Evolutionary conservation across 1,140 invertebrate species (phyloP).

Genomic region (Aphis gossypii): DNA sequence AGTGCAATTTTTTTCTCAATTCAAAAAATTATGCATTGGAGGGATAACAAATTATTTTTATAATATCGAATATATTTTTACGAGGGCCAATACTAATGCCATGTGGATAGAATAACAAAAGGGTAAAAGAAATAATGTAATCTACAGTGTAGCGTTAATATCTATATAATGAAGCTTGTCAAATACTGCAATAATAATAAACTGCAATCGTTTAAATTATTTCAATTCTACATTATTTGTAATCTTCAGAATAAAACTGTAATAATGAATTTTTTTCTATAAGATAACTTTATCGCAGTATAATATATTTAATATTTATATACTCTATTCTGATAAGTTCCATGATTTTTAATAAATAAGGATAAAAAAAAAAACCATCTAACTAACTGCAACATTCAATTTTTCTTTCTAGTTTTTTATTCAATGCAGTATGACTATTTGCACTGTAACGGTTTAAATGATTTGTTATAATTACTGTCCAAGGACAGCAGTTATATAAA

Average conservation of each 20-base stretch:
- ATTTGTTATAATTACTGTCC: slow-evolving; percentile 2
- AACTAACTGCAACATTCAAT: background rate
- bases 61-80: background rate
- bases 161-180: background rate
- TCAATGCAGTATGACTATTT: background rate
- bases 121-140: background rate
- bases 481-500: background rate
- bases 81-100: no score
- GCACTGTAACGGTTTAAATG: background rate
- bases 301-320: background rate
- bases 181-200: background rate
- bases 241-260: background rate
- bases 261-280: background rate
- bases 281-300: background rate
- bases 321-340: no score
- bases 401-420: background rate
- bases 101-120: no score
- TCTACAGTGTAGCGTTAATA: background rate
- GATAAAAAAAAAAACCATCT: background rate
- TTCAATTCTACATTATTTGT: background rate
- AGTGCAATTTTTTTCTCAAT: no score
- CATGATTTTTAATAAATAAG: background rate
- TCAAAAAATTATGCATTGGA: no score
- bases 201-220: no score
- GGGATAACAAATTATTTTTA: background rate